Percentiles rank a stretch among this genome's conserved stretches.
Conservation (phyloP, 1,140 invertebrate species). For the Leptinotarsa undecemlineata region DNA sequence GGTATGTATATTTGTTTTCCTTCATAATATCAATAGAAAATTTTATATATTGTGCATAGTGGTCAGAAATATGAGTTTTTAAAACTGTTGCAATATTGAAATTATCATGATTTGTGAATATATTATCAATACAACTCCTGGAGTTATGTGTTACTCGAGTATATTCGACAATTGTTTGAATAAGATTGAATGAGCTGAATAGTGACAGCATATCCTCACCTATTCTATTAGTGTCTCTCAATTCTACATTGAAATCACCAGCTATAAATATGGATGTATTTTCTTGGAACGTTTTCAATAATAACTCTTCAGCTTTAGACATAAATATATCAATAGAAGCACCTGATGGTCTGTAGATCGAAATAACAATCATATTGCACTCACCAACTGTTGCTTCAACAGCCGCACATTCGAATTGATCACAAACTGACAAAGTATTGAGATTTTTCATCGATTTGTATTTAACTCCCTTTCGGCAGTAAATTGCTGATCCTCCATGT, state of each 20-base stretch:
- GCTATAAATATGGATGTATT: conserved; percentile 15
- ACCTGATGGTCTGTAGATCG: neutral
- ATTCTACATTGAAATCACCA: conserved; percentile 16
- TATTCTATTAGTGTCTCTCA: neutral
- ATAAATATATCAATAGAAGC: conserved; percentile 3
- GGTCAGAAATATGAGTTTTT: neutral
- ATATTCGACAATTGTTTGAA: neutral
- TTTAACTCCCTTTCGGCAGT: neutral
- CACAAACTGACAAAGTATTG: neutral
- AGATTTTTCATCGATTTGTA: neutral
- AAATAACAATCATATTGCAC: neutral
- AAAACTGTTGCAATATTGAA: neutral
- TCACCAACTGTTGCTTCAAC: neutral
- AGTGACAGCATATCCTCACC: neutral
- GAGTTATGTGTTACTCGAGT: conserved; percentile 1
- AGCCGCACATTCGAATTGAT: conserved; percentile 11
- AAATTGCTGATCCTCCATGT: conserved; percentile 11
- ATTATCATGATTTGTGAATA: conserved; percentile 3
- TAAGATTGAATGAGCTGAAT: neutral
- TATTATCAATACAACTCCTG: conserved; percentile 1
- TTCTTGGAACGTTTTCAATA: neutral
- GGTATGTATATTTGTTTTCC: neutral
- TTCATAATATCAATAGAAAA: conserved; percentile 5
- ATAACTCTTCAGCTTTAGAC: conserved; percentile 9
- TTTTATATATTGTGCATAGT: conserved; percentile 2